Conservation (phyloP, 2,888 invertebrate species). For the Coelopa pilipes region DNA sequence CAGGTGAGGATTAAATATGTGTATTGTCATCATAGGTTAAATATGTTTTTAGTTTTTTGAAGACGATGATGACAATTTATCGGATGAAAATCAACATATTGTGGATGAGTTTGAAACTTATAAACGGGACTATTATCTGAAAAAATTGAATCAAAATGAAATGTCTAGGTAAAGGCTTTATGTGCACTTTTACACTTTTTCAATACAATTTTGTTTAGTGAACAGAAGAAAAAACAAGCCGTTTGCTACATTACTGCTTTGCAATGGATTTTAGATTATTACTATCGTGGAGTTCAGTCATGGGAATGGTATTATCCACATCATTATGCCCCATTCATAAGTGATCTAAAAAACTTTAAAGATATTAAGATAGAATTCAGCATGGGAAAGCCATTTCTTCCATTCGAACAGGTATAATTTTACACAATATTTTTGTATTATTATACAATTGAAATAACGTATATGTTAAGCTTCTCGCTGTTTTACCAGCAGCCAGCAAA, state of each 20-base stretch:
- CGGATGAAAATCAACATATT: conserved; percentile 70
- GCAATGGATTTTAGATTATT: conserved; percentile 97
- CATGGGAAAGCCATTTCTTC: conserved; percentile 86
- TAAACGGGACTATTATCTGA: conserved; percentile 92
- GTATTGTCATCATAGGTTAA: background rate
- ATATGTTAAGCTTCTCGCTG: conserved; percentile 77
- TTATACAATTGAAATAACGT: background rate
- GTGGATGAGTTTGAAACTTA: conserved; percentile 83
- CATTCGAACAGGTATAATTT: conserved; percentile 82
- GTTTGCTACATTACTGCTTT: conserved; percentile 91
- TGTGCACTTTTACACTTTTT: conserved; percentile 58
- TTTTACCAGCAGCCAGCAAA: conserved; percentile 87
- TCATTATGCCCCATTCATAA: conserved; percentile 97
- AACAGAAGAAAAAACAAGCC: conserved; percentile 83
- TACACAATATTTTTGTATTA: background rate
- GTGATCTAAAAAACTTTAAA: conserved; percentile 87
- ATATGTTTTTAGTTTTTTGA: conserved; percentile 46
- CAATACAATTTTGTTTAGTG: conserved; percentile 68
- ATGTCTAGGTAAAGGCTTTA: conserved; percentile 85
- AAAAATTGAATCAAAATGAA: conserved; percentile 83
- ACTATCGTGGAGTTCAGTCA: conserved; percentile 94
- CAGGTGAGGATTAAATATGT: conserved; percentile 48
- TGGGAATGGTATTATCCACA: conserved; percentile 99
- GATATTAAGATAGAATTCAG: conserved; percentile 84
- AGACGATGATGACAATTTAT: conserved; percentile 63